Evolutionary conservation across 2,888 invertebrate genomes (phyloP).

Genomic region (Philereme vetulata): DNA sequence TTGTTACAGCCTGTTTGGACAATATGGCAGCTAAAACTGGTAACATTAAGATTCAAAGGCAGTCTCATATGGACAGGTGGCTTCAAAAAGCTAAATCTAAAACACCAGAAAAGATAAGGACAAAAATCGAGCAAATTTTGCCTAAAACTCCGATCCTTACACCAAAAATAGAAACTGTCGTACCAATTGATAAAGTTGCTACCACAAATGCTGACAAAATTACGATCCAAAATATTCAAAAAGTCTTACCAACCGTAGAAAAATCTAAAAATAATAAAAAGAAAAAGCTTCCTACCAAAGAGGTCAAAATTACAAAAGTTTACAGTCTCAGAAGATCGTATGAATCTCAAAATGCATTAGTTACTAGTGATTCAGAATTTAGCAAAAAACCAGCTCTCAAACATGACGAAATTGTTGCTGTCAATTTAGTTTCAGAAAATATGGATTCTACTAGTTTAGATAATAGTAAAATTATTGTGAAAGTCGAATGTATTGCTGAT

Average conservation of each 20-base stretch:
- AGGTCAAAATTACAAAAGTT: conserved; percentile 43
- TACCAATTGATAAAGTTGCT: conserved; percentile 4
- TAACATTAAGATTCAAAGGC: conserved; percentile 74
- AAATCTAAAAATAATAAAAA: conserved; percentile 46
- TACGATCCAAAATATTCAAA: not conserved
- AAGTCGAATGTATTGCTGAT: not conserved
- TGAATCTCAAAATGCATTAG: conserved; percentile 51
- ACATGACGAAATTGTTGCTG: not conserved
- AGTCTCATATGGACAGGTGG: conserved; percentile 81
- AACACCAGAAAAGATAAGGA: conserved; percentile 67
- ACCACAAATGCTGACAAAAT: not conserved
- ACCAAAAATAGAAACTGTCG: conserved; percentile 16
- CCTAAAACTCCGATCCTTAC: conserved; percentile 2
- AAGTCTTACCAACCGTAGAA: conserved; percentile 22
- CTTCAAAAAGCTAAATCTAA: conserved; percentile 79
- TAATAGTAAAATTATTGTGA: not conserved
- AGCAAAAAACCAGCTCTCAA: too few species aligned
- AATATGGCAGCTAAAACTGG: conserved; percentile 80
- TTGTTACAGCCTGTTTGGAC: conserved; percentile 77
- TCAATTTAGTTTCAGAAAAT: conserved; percentile 3
- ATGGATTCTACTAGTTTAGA: not conserved
- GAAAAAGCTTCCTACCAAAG: conserved; percentile 42
- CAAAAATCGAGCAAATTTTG: conserved; percentile 2
- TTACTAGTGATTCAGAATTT: conserved; percentile 1
- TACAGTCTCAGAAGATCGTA: conserved; percentile 56